These are phyloP conservation scores for Lepus europaeus DNA, from an alignment of 2,113 vertebrate species.

Conservation along the genomic window DNA sequence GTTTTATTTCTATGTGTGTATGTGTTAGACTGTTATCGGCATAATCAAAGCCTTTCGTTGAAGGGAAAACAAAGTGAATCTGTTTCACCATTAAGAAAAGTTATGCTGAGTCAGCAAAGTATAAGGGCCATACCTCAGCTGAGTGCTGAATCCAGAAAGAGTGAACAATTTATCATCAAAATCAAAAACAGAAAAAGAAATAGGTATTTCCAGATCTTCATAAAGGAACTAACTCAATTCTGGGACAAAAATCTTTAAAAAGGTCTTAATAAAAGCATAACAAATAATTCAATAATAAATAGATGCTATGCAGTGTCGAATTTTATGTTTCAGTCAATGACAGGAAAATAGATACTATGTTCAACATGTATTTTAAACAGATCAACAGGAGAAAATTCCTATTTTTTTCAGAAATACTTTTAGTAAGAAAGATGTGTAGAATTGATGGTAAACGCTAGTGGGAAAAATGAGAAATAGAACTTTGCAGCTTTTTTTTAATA, in stretches of 20 bases:
- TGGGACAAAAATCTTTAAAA: background rate
- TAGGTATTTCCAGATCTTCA: background rate
- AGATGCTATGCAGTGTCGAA: background rate
- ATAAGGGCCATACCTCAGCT: background rate
- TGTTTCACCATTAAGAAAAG: background rate
- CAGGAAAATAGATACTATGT: background rate
- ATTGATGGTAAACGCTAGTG: background rate
- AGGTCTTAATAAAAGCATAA: constrained; percentile 36
- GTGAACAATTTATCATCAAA: background rate
- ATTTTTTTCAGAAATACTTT: background rate
- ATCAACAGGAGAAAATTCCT: background rate
- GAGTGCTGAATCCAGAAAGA: background rate
- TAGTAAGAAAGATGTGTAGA: background rate
- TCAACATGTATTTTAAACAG: constrained; percentile 48
- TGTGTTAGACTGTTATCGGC: background rate
- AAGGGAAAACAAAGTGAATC: background rate
- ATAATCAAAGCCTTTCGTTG: background rate
- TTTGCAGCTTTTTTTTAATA: background rate
- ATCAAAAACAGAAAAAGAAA: constrained; percentile 23
- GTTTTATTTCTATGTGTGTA: background rate
- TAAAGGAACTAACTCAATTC: background rate
- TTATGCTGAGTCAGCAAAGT: background rate
- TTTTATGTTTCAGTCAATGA: background rate
- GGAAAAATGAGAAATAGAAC: background rate
- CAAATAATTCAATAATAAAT: constrained; percentile 3